Evolutionary conservation across 2,888 invertebrate genomes (phyloP).

Genomic region (Altica lythri): DNA sequence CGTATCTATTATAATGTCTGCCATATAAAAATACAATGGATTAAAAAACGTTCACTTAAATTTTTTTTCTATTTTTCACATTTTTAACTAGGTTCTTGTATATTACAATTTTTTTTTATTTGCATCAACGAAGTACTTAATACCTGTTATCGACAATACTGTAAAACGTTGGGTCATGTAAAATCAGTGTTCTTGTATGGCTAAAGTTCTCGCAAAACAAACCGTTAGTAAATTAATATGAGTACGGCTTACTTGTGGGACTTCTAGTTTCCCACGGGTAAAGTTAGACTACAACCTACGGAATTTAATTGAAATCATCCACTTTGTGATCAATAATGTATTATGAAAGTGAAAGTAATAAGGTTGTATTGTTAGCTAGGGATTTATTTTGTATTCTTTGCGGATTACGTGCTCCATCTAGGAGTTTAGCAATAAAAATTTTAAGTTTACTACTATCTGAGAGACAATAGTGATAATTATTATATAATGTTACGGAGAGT

Average conservation of each 20-base stretch:
- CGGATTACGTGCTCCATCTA: not conserved
- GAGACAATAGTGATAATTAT: too few species aligned
- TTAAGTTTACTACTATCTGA: slow-evolving; percentile 3
- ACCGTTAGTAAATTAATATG: slow-evolving; percentile 26
- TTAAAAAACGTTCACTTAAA: too few species aligned
- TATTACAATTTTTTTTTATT: slow-evolving; percentile 4
- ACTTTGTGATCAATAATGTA: slow-evolving; percentile 27
- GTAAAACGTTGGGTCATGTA: not conserved
- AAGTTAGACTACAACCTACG: slow-evolving; percentile 26
- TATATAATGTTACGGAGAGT: too few species aligned
- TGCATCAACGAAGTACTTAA: slow-evolving; percentile 2
- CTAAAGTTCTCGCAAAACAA: slow-evolving; percentile 21
- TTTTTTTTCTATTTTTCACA: too few species aligned
- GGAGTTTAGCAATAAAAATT: slow-evolving; percentile 11
- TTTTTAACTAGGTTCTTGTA: too few species aligned
- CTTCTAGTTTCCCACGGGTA: slow-evolving; percentile 18
- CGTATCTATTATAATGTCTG: too few species aligned
- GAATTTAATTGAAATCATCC: slow-evolving; percentile 31
- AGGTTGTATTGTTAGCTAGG: slow-evolving; percentile 20
- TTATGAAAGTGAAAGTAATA: slow-evolving; percentile 24
- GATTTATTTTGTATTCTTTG: slow-evolving; percentile 21
- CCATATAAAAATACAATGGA: too few species aligned
- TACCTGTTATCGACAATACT: slow-evolving; percentile 10
- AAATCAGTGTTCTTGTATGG: slow-evolving; percentile 4
- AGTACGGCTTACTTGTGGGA: slow-evolving; percentile 25